Evolutionary conservation across 2,888 invertebrate species (phyloP), one percentile per base, ranked within the genome.

Genomic region (Andrena marginata): DNA sequence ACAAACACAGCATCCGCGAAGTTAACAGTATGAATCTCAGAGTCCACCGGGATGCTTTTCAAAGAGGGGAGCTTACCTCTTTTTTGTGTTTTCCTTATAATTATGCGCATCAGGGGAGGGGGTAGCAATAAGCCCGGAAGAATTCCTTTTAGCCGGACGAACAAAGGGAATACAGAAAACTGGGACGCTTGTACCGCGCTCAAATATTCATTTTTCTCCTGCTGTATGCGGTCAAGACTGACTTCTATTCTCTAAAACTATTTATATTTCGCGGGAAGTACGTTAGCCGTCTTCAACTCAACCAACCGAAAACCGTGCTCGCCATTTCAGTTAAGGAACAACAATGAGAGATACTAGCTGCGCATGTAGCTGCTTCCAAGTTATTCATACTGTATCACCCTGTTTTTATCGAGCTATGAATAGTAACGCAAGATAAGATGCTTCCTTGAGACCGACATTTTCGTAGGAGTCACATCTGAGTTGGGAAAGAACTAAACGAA

Each of bases 81-180:
- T 82, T 42, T 42, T 42, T 42, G 42, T 82, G 74, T 80, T 80
- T 75, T 29, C 20, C 48, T 54, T 70, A 35, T 80, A 80, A 82
- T 80, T 82, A 74, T 74, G 81, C 73, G 78, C 60, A 74, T 67
- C 51, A 6, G 2, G 68, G 60, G 6, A 68, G 29, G 48, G 48
- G 72, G 68, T 33, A 51, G 78, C 79, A 78, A 78, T 78, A 73
- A 68, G 79, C 72, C 80, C 72, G 35, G 26, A 51, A 69, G 73
- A 78, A 79, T 81, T 69, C 73, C 73, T 81, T 73, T 73, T 78
- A 63, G 62, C 42, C 48, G 23, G 6, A 35, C 63, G 63, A 72
- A 69, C 73, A 72, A 79, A 80, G 60, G 70, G 70, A 82, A 75
- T 70, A 74, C 65, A 65, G 60, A 67, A 70, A 80, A 65, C 67